phyloP scores from a whole-genome alignment of 2,888 invertebrate species.

The Caenorhabditis sp. region DNA sequence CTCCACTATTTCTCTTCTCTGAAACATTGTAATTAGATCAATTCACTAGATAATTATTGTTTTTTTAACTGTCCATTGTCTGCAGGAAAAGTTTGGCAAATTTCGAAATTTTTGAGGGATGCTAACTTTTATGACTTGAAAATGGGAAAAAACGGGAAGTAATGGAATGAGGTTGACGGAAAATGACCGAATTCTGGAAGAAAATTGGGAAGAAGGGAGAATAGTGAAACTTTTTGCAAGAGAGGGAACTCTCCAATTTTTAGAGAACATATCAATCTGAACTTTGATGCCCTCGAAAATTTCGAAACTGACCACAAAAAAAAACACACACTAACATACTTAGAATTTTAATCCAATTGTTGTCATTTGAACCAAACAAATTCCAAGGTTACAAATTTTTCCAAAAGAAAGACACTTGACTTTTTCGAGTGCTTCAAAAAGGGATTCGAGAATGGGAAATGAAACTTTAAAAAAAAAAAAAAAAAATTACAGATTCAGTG shows the following conservation, averaged over 20 bases:
- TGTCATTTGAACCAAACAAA: background rate
- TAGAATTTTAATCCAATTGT: background rate
- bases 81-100: background rate
- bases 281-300: too few species aligned
- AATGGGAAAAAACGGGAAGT: too few species aligned
- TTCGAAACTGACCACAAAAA: background rate
- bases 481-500: background rate
- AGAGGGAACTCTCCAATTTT: too few species aligned
- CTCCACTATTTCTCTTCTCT: background rate
- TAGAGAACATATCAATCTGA: background rate
- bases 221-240: too few species aligned
- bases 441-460: too few species aligned
- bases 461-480: background rate
- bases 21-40: background rate
- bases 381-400: background rate
- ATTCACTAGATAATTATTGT: conserved; percentile 1
- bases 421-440: background rate
- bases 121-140: background rate
- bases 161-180: too few species aligned
- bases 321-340: background rate
- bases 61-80: background rate
- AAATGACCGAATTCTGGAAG: too few species aligned
- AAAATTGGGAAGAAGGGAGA: too few species aligned
- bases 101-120: background rate
- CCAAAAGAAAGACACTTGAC: background rate